Conservation (phyloP, 1,140 invertebrate genomes). For the Cotesia chilonis region DNA sequence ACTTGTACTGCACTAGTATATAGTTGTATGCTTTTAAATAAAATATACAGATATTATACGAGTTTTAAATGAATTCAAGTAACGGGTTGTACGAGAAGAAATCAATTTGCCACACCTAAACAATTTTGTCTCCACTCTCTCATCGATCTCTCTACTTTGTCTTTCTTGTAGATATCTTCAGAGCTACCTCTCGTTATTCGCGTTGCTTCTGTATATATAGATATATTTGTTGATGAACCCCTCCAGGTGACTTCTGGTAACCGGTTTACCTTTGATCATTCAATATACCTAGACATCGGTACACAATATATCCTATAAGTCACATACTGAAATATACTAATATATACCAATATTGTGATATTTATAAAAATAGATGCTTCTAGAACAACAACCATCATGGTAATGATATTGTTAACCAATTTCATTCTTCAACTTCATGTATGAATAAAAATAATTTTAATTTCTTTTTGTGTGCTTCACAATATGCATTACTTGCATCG, state of each 20-base stretch:
- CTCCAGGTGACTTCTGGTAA: constrained; percentile 45
- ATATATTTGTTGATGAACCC: constrained; percentile 18
- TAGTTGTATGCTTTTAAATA: background rate
- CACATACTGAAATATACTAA: background rate
- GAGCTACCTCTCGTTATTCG: background rate
- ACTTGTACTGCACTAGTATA: background rate
- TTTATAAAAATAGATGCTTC: no score
- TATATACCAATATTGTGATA: background rate
- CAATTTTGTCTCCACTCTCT: constrained; percentile 46
- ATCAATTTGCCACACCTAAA: constrained; percentile 51
- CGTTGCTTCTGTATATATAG: constrained; percentile 6
- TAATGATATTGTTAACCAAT: no score
- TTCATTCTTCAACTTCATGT: no score
- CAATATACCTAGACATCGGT: constrained; percentile 48
- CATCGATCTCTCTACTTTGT: constrained; percentile 24
- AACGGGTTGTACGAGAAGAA: background rate
- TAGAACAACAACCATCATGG: no score
- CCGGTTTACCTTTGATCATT: constrained; percentile 61
- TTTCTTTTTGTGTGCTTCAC: no score
- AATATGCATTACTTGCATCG: no score
- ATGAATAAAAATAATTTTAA: no score
- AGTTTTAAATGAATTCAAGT: constrained; percentile 9
- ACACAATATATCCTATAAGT: background rate
- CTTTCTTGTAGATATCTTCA: constrained; percentile 18
- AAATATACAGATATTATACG: background rate